Percentiles rank a stretch among this genome's conserved stretches.
Conservation (phyloP, 2,113 vertebrate species). For the Lucifuga dentata region DNA sequence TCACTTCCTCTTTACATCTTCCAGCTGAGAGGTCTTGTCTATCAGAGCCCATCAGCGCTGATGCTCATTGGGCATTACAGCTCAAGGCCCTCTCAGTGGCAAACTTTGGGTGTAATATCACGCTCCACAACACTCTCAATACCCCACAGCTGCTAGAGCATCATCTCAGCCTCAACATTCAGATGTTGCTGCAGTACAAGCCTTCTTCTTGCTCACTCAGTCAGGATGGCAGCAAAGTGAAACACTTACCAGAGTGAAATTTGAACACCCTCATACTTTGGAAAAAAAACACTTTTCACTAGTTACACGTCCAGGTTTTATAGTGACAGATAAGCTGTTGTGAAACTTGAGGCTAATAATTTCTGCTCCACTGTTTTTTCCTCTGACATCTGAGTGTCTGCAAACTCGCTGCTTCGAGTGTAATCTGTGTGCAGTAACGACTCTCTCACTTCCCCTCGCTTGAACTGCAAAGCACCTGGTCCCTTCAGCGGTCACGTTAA, state of each 20-base stretch:
- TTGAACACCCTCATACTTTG: background rate
- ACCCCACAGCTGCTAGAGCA: constrained; percentile 42
- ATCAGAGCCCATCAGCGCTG: constrained; percentile 37
- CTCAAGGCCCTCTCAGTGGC: constrained; percentile 41
- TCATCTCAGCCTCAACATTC: constrained; percentile 28
- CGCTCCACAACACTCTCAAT: constrained; percentile 64
- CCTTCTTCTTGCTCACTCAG: constrained; percentile 31
- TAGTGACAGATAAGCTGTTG: constrained; percentile 2
- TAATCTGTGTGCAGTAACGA: constrained; percentile 18
- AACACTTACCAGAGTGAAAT: constrained; percentile 31
- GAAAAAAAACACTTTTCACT: background rate
- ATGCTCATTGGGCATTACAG: constrained; percentile 38
- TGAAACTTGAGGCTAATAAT: background rate
- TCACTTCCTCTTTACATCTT: constrained; percentile 14
- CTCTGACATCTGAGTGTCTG: background rate
- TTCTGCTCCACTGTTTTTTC: background rate
- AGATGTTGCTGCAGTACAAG: constrained; percentile 12
- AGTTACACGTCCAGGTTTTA: background rate
- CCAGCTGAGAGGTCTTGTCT: constrained; percentile 40
- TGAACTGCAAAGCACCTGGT: constrained; percentile 29
- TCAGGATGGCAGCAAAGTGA: constrained; percentile 50
- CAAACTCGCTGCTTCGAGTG: background rate
- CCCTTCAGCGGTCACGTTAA: constrained; percentile 47
- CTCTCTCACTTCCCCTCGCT: constrained; percentile 16
- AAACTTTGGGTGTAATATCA: constrained; percentile 67